phyloP scores from a whole-genome alignment of 2,113 vertebrate genomes.

The Myiagra hebetior region DNA sequence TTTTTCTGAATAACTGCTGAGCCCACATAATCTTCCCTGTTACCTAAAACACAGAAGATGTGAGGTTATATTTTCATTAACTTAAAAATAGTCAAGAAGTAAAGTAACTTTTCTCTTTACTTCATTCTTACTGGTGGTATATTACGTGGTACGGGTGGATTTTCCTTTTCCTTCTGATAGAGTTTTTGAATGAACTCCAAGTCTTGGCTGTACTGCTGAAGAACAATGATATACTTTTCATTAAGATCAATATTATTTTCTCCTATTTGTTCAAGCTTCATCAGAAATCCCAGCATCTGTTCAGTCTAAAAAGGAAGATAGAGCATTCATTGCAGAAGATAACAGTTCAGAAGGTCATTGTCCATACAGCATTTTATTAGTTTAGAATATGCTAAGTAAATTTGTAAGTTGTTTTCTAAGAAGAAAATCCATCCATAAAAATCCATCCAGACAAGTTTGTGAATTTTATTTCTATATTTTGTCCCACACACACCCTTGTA shows the following conservation, averaged over 20 bases:
- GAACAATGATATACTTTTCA: constrained; percentile 67
- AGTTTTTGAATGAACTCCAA: constrained; percentile 76
- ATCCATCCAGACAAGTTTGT: not conserved
- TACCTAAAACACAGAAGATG: constrained; percentile 64
- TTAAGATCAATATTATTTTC: constrained; percentile 70
- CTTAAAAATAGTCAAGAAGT: not conserved
- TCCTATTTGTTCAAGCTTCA: constrained; percentile 70
- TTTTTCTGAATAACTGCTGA: constrained; percentile 80
- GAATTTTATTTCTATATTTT: not conserved
- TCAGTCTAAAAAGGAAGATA: constrained; percentile 71
- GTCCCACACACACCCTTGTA: not conserved
- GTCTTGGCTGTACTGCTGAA: constrained; percentile 76
- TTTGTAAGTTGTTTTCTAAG: not conserved
- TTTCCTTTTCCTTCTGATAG: constrained; percentile 77
- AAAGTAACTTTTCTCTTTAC: not conserved
- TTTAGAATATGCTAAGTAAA: not conserved
- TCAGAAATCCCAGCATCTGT: constrained; percentile 74
- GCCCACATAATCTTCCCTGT: constrained; percentile 82
- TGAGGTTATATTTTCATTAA: not conserved
- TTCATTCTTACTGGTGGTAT: constrained; percentile 73
- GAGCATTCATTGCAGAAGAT: not conserved
- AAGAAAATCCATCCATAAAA: not conserved
- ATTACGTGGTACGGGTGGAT: constrained; percentile 74
- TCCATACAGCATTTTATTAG: not conserved
- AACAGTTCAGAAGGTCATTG: not conserved